Evolutionary conservation across 2,113 vertebrate genomes (phyloP).

Genomic region (Oreotrochilus melanogaster): DNA sequence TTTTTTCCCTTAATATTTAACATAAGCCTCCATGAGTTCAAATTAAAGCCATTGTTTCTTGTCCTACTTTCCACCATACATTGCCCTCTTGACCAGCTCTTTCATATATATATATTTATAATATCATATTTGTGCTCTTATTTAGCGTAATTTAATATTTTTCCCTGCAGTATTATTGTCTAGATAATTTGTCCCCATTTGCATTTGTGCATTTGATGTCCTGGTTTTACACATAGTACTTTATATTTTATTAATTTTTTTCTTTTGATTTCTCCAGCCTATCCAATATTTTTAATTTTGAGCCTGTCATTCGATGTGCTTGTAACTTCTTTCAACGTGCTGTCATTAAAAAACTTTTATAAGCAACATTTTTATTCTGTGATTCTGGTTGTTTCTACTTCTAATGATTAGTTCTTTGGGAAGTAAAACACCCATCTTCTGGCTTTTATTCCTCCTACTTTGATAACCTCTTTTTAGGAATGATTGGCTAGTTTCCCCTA

Average conservation of each 20-base stretch:
- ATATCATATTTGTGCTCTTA: background rate
- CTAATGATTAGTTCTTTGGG: background rate
- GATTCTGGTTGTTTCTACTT: background rate
- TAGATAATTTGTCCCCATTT: background rate
- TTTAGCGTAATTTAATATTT: background rate
- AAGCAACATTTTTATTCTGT: background rate
- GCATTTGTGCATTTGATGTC: background rate
- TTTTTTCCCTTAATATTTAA: background rate
- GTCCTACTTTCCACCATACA: background rate
- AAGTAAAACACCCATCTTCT: background rate
- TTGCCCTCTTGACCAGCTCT: background rate
- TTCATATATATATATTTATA: background rate
- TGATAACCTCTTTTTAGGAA: background rate
- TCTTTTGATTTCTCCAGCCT: background rate
- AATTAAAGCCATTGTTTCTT: background rate
- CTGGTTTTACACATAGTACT: background rate
- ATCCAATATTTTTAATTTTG: background rate
- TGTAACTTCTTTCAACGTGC: background rate
- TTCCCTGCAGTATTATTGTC: background rate
- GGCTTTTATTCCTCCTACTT: background rate
- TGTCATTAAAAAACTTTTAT: background rate
- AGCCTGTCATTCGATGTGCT: background rate
- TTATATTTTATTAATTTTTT: background rate
- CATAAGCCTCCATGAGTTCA: background rate
- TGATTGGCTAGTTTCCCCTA: background rate